These are phyloP conservation scores for Neopipo cinnamomea DNA, from an alignment of 2,113 vertebrate genomes.

Conservation along the genomic window DNA sequence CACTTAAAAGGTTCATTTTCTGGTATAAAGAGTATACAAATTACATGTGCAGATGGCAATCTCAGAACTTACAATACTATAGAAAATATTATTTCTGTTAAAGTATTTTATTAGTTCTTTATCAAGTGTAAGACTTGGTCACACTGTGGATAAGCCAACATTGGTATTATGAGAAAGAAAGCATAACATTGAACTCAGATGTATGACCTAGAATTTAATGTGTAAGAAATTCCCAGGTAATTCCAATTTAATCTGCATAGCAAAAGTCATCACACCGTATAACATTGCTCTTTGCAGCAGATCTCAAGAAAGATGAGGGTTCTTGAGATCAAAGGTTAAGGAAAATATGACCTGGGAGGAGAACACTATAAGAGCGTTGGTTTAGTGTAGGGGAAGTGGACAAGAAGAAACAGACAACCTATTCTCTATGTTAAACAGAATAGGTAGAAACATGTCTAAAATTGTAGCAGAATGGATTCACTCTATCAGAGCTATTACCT, in stretches of 20 bases:
- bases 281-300: neutral
- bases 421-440: neutral
- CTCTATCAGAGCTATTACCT: neutral
- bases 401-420: neutral
- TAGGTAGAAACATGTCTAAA: neutral
- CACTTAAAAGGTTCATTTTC: neutral
- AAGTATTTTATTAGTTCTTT: neutral
- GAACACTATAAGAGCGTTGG: neutral
- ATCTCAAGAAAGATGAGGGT: neutral
- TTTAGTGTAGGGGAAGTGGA: neutral
- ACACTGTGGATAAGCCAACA: neutral
- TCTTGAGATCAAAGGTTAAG: neutral
- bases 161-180: neutral
- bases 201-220: neutral
- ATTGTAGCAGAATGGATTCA: neutral
- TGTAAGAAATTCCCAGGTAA: neutral
- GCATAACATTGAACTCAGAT: neutral
- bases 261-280: neutral
- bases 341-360: neutral
- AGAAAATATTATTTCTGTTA: neutral
- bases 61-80: neutral
- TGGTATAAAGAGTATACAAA: neutral
- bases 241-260: neutral
- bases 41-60: neutral
- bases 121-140: accelerated